A percentile compares a stretch with the other conserved stretches of the same genome.
Conservation (phyloP, 2,113 vertebrate genomes). For the Salvelinus alpinus region DNA sequence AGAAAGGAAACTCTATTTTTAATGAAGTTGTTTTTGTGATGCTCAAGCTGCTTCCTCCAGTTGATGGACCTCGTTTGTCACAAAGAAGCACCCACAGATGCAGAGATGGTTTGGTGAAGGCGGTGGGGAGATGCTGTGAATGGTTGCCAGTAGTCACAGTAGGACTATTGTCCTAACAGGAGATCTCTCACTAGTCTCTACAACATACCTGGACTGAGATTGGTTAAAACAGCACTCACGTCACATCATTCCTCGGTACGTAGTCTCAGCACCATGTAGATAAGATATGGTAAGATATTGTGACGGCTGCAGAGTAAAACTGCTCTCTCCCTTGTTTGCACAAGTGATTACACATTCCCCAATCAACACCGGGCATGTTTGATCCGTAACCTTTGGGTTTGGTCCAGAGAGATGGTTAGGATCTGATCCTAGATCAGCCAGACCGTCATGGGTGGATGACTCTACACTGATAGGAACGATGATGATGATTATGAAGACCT, state of each 20-base stretch:
- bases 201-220: not conserved
- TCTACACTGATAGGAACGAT: not conserved
- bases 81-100: not conserved
- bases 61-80: not conserved
- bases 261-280: not conserved
- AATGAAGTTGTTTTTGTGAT: constrained; percentile 26
- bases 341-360: constrained; percentile 32
- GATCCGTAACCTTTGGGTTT: constrained; percentile 12
- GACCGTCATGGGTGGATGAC: not conserved
- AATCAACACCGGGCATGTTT: constrained; percentile 14
- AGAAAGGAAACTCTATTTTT: constrained; percentile 17
- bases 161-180: not conserved
- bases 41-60: not conserved
- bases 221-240: not conserved
- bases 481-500: no score
- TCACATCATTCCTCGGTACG: no score
- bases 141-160: not conserved
- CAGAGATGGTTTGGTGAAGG: not conserved
- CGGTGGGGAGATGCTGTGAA: not conserved
- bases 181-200: not conserved
- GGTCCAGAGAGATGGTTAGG: constrained; percentile 13
- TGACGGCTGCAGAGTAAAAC: not conserved
- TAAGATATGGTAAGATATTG: not conserved
- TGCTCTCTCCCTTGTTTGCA: not conserved
- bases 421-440: constrained; percentile 7